Base-by-base conservation (phyloP, 1,140 invertebrate species). In the Bradynema listronoti region DNA sequence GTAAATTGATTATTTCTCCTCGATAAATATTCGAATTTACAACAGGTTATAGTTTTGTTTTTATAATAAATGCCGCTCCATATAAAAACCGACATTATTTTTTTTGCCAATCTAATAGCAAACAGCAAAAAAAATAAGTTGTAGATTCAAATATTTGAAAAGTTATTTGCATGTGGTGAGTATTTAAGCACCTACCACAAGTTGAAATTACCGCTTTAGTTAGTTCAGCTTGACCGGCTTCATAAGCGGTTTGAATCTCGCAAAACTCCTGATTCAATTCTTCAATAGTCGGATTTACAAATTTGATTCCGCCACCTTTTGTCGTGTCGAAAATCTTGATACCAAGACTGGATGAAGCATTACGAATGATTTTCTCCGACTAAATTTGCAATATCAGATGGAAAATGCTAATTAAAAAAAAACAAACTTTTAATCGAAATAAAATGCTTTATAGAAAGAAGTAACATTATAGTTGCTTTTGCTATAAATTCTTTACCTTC, bases 301-400 rank as follows among this genome's bases (percentile, higher is more conserved):
- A 69, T 16, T 41, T 46, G 5, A 72, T 34, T 0, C 67, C 74
- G 85, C 87, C 89, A 77, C 58, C 80, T 29, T 71, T 70, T 16
- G 64, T 68, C 2, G 41, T 47, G 33, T 49, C 45, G 16, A 69
- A 22, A 29, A 63, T 47, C 7, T 16, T n/a, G 16, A 73, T 53
- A 14, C 51, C 49, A 14, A 2, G 34, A n/a, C n/a, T n/a, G n/a
- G n/a, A n/a, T n/a, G n/a, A n/a, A 6, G 30, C 34, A 1, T 45
- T 32, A 4, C 65, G 53, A 36, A 69, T 29, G 9, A n/a, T 27
- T n/a, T 42, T 58, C 36, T 69, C 69, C 14, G 54, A 36, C 64
- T 65, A 47, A 30, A 30, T n/a, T n/a, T n/a, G n/a, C n/a, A n/a
- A n/a, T n/a, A n/a, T n/a, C n/a, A n/a, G n/a, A n/a, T n/a, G n/a